These are phyloP conservation scores for Zophobas atratus DNA, from an alignment of 1,140 invertebrate species.

Conservation along the genomic window DNA sequence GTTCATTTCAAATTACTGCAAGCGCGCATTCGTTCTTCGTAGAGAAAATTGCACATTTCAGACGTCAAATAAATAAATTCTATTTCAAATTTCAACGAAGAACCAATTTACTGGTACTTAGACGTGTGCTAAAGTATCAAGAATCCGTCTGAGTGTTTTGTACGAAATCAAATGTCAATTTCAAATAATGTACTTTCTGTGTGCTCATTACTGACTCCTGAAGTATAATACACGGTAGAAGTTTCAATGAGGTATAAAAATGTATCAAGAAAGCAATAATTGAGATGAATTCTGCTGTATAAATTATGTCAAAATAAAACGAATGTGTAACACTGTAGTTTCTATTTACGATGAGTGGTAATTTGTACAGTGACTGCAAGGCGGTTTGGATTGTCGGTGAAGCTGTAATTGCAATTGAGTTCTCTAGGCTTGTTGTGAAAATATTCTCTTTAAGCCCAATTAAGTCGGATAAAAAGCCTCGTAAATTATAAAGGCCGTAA, in stretches of 20 bases:
- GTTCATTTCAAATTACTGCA: constrained; percentile 19
- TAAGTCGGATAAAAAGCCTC: constrained; percentile 15
- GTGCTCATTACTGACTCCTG: background rate
- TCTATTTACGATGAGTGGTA: background rate
- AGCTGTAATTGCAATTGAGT: background rate
- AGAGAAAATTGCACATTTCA: constrained; percentile 37
- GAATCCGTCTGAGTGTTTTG: background rate
- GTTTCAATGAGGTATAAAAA: no score
- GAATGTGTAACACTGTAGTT: no score
- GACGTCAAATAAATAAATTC: constrained; percentile 38
- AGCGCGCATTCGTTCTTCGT: constrained; percentile 27
- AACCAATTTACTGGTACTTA: constrained; percentile 4
- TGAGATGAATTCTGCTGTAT: no score
- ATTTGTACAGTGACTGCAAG: background rate
- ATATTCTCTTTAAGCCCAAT: constrained; percentile 9
- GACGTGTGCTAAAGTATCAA: background rate
- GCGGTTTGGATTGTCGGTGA: background rate
- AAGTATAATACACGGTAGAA: background rate
- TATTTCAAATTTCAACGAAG: constrained; percentile 30
- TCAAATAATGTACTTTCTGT: background rate
- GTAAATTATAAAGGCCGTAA: constrained; percentile 37
- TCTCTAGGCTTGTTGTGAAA: background rate
- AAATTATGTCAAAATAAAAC: no score
- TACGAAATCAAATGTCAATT: background rate
- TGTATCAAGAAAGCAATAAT: no score